Base-by-base conservation (phyloP, 2,797 vertebrate genomes). In the Siniperca obscura region DNA sequence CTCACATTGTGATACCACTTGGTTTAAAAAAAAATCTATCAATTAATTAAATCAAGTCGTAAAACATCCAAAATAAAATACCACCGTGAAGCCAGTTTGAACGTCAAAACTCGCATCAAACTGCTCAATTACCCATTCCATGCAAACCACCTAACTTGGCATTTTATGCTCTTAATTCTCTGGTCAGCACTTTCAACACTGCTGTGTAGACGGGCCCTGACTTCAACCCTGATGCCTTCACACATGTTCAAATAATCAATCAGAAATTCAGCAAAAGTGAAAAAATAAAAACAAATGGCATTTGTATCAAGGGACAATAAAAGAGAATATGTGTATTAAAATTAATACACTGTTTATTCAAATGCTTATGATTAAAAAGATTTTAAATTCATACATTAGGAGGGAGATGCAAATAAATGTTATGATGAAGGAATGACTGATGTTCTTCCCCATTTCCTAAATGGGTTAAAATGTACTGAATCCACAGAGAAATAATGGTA, bases 281-380 rank as follows among this genome's bases (percentile, higher is more conserved):
- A 21, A 55, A 67, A 61, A 57, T 13, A 56, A 67, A 68, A 19
- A 22, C 5, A 69, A 61, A 60, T 64, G 22, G 61, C 12, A 65
- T 74, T 48, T 69, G n/a, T 36, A 59, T 70, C 36, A 48, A 85
- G 21, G 64, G 69, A 74, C 22, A 81, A 89, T 69, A 81, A 72
- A 65, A 65, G 73, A 85, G n/a, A 81, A 53, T 21, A 3, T 70
- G 84, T 89, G 87, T 80, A 85, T 78, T 86, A 36, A 68, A 83
- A 85, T 83, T 17, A 86, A 87, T 69, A 86, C 78, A 88, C 82
- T 2, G 62, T 89, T 92, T 91, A 91, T 90, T 92, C 40, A 87
- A 85, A 81, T 71, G 72, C 61, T 87, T 85, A 70, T 52, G 76
- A 82, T 76, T 76, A 67, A 74, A 78, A 76, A 78, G 3, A 83